Conservation (phyloP, 2,888 invertebrate species). For the Drosophila suboccidentalis region DNA sequence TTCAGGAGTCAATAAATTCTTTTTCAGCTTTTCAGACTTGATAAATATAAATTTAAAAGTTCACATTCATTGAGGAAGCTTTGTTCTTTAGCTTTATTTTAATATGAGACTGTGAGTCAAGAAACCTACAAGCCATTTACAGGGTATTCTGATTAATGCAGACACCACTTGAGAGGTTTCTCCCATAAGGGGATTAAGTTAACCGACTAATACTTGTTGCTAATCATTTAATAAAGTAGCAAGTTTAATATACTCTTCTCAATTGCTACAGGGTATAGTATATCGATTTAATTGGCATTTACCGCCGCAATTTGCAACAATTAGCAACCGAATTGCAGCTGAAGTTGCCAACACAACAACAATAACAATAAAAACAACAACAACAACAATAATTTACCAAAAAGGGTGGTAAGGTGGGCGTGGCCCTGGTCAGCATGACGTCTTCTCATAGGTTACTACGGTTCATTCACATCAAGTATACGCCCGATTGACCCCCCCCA, state of each 20-base stretch:
- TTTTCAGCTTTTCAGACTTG: no score
- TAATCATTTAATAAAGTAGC: background rate
- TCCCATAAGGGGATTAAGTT: background rate
- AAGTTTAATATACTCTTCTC: background rate
- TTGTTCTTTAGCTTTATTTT: no score
- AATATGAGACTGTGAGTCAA: no score
- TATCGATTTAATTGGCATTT: conserved; percentile 61
- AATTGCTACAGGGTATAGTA: conserved; percentile 27
- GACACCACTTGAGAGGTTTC: background rate
- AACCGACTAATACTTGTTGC: background rate
- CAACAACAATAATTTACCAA: conserved; percentile 11
- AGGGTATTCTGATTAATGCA: background rate
- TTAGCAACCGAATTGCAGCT: conserved; percentile 58
- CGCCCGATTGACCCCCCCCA: background rate
- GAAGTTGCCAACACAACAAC: conserved; percentile 20
- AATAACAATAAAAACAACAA: background rate
- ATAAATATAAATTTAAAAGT: no score
- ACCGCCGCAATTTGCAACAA: conserved; percentile 62
- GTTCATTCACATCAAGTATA: conserved; percentile 74
- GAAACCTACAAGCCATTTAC: background rate
- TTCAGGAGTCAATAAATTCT: no score
- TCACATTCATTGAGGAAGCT: no score
- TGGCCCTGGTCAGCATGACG: conserved; percentile 15
- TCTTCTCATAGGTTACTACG: conserved; percentile 66
- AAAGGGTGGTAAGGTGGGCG: conserved; percentile 34